Evolutionary conservation across 1,140 invertebrate genomes (phyloP), one percentile per base, ranked within the genome.

Genomic region (Drosophila funebris): DNA sequence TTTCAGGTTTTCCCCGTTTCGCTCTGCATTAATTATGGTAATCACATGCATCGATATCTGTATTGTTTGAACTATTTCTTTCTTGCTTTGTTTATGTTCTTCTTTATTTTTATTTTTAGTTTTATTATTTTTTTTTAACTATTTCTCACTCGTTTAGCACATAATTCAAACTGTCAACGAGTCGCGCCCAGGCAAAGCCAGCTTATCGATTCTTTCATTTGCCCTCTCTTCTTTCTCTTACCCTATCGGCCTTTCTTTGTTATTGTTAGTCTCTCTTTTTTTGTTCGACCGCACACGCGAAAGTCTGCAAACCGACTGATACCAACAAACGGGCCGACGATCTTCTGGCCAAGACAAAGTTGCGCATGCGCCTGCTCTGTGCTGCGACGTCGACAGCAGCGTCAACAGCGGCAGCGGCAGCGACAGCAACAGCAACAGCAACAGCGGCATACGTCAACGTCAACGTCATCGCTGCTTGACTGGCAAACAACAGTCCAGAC

Each of bases 231-330:
- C 18, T 41, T 36, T 77, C 31, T 73, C 37, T 33, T 50, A 53
- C 22, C 44, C 36, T 18, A 46, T 53, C 31, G 36, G 27, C 64
- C 8, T 39, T 14, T 53, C 48, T 27, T 13, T 29, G 31, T 50
- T 54, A 18, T 20, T 24, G 11, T 48, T 43, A 46, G 2, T 27
- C 4, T 54, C 27, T 53, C 13, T 29, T 46, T 13, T 50, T 77
- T 80, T 53, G 57, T 76, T 66, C 67, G 67, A 78, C 83, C 83
- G 84, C 76, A 73, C 87, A 83, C 87, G 87, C 87, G 87, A 90
- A 90, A 87, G 76, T 90, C 87, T 90, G 88, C 73, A 90, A 77
- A 72, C 64, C 70, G 71, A 90, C 87, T 90, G 80, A 90, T 81
- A 82, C 67, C 68, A 64, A 56, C 48, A 57, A 50, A 52, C 53